Conservation (phyloP, 2,888 invertebrate genomes). For the Ectropis crepuscularia region DNA sequence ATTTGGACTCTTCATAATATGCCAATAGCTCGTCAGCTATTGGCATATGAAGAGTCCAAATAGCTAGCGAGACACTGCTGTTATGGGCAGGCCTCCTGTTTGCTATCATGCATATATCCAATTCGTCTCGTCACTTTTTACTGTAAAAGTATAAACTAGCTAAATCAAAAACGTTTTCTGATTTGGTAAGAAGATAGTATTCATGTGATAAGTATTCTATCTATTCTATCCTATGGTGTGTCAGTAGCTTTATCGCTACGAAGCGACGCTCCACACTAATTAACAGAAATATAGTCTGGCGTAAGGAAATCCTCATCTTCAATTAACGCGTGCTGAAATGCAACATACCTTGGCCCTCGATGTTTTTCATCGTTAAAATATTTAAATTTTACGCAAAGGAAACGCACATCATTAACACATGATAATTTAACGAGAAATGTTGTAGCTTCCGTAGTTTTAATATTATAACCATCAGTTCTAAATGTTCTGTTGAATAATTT, state of each 20-base stretch:
- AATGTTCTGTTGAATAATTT: neutral
- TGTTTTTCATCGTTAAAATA: slow-evolving; percentile 20
- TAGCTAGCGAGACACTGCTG: too few relatives aligned
- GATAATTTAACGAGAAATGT: slow-evolving; percentile 10
- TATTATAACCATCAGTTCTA: slow-evolving; percentile 3
- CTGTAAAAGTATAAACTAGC: too few relatives aligned
- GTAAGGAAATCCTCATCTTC: slow-evolving; percentile 28
- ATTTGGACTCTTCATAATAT: too few relatives aligned
- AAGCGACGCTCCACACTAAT: slow-evolving; percentile 27
- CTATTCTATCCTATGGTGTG: neutral
- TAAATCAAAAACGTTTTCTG: too few relatives aligned
- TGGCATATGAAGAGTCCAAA: too few relatives aligned
- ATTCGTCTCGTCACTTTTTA: too few relatives aligned
- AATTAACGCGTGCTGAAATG: slow-evolving; percentile 27
- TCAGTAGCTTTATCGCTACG: slow-evolving; percentile 4
- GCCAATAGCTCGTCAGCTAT: too few relatives aligned
- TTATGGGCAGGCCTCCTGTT: too few relatives aligned
- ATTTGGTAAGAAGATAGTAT: too few relatives aligned
- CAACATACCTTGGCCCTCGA: slow-evolving; percentile 12
- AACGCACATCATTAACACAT: slow-evolving; percentile 19
- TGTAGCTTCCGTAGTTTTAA: slow-evolving; percentile 17
- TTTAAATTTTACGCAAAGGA: slow-evolving; percentile 21
- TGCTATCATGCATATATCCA: too few relatives aligned
- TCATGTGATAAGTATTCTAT: neutral
- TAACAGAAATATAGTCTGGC: slow-evolving; percentile 26